Base-by-base conservation (phyloP, 2,888 invertebrate genomes). In the Acanthosoma haemorrhoidale region DNA sequence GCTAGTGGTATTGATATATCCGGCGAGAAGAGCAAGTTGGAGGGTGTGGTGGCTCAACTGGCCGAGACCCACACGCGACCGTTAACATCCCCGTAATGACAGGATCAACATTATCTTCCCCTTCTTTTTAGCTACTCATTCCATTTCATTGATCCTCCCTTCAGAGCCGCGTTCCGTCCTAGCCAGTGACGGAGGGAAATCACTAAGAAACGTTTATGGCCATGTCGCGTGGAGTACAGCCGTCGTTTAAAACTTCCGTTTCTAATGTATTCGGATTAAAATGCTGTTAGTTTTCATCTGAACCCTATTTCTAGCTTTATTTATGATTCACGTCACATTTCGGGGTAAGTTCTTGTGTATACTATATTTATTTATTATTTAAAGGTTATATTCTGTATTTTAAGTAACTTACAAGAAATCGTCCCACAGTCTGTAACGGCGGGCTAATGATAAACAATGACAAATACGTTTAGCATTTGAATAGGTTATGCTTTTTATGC, bases 21-120 rank as follows among this genome's bases (percentile, higher is more conserved):
- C n/a, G n/a, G n/a, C n/a, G n/a, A n/a, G n/a, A n/a, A n/a, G n/a
- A n/a, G n/a, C n/a, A n/a, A n/a, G n/a, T n/a, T n/a, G 21, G 61
- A 38, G 63, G 38, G 63, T 63, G 63, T 63, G 63, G 63, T 63
- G 18, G 29, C 2, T 11, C 15, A 11, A 51, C 51, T 32, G 21
- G 67, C 38, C 31, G 11, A 16, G 16, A 41, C 41, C 9, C 25
- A 31, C 67, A 43, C 67, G 67, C 67, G 34, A 57, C 41, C 39
- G 25, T 51, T 16, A 31, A 41, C 57, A 43, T 51, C 67, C 21
- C 67, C 67, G 51, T 67, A 43, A 67, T 63, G 25, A 63, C 63
- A 29, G 39, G 38, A 63, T 63, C 63, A 63, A 41, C 63, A 38
- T 63, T 63, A 63, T 63, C 63, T 41, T 39, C 41, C 25, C 36